These are phyloP conservation scores for Caloenas nicobarica DNA, from an alignment of 2,113 vertebrate genomes.

Conservation along the genomic window DNA sequence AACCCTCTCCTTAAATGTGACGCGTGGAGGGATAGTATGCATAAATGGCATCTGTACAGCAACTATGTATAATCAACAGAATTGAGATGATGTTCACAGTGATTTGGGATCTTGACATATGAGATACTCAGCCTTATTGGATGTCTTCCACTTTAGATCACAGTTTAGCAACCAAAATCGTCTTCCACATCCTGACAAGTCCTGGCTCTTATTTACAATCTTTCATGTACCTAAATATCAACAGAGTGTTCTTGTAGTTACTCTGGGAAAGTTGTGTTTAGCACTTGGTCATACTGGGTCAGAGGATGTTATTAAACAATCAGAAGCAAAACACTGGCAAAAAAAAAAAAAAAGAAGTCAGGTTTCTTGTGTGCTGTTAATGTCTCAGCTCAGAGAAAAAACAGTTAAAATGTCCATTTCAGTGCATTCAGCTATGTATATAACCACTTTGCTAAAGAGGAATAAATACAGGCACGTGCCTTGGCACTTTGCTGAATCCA, in stretches of 20 bases:
- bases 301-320: not conserved
- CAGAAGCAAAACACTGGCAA: not conserved
- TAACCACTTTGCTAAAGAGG: not conserved
- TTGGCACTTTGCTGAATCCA: slow-evolving; percentile 4
- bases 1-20: not conserved
- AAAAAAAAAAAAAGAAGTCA: not conserved
- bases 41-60: not conserved
- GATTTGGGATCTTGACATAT: not conserved
- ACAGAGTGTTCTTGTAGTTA: not conserved
- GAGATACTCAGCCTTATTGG: not conserved
- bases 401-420: not conserved
- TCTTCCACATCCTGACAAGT: not conserved
- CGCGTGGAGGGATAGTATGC: not conserved
- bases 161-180: not conserved
- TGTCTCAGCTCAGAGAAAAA: not conserved
- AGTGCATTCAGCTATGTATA: not conserved
- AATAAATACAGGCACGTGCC: slow-evolving; percentile 24
- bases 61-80: not conserved
- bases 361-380: not conserved
- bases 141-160: not conserved
- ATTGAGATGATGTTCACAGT: not conserved
- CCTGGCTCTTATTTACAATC: not conserved
- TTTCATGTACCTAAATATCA: not conserved
- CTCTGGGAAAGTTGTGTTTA: not conserved
- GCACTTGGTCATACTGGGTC: not conserved